These are phyloP conservation scores for Mylabris phalerata DNA, from an alignment of 1,140 invertebrate species.

Conservation along the genomic window DNA sequence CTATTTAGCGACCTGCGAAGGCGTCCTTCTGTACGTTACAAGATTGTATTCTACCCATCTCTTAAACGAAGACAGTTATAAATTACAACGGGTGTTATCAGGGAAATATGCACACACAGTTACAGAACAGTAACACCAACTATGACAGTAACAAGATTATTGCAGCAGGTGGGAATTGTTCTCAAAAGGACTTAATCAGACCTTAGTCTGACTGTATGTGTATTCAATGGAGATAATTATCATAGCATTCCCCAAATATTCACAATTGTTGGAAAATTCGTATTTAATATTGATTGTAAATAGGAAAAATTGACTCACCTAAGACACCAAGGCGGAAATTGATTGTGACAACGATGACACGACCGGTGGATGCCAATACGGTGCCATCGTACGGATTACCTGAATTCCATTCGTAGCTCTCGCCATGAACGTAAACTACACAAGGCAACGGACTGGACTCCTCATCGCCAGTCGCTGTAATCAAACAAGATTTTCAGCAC, in stretches of 20 bases:
- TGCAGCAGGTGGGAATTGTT: constrained; percentile 6
- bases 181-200: background rate
- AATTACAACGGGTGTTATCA: too few relatives aligned
- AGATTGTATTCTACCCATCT: too few relatives aligned
- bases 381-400: constrained; percentile 93
- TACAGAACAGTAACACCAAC: too few relatives aligned
- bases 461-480: constrained; percentile 38
- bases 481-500: too few relatives aligned
- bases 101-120: too few relatives aligned
- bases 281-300: background rate
- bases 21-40: too few relatives aligned
- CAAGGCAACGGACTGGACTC: constrained; percentile 51
- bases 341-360: constrained; percentile 92
- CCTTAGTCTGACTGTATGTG: background rate
- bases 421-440: constrained; percentile 88
- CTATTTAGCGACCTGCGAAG: too few relatives aligned
- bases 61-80: too few relatives aligned
- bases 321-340: constrained; percentile 96
- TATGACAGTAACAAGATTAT: constrained; percentile 3
- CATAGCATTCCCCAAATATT: background rate
- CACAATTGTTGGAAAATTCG: background rate
- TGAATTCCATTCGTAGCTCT: constrained; percentile 90
- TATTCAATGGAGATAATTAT: background rate
- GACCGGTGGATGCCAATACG: constrained; percentile 80
- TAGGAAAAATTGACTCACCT: constrained; percentile 56